Conservation (phyloP, 2,888 invertebrate genomes). For the Stenoptilia bipunctidactyla region DNA sequence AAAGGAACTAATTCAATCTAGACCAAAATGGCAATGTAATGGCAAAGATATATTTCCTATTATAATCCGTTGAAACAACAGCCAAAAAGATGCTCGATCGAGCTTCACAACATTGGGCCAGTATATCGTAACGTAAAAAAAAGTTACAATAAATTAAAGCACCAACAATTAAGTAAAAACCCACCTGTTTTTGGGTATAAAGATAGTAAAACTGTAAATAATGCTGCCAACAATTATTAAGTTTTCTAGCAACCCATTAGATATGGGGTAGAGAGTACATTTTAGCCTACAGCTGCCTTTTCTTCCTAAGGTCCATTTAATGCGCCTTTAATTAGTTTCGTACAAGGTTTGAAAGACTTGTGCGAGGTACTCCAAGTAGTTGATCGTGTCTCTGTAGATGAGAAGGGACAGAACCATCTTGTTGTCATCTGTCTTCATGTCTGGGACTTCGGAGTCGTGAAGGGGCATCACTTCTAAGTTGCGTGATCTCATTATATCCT, state of each 20-base stretch:
- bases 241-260: no score
- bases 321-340: slow-evolving; percentile 15
- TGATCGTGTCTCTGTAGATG: slow-evolving; percentile 49
- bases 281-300: no score
- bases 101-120: not conserved
- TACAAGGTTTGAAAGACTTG: slow-evolving; percentile 45
- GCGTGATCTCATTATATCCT: slow-evolving; percentile 47
- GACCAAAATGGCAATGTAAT: slow-evolving; percentile 68
- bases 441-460: slow-evolving; percentile 35
- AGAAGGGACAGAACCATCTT: slow-evolving; percentile 29
- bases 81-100: slow-evolving; percentile 38
- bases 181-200: no score
- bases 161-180: slow-evolving; percentile 1
- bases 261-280: no score
- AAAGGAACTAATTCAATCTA: slow-evolving; percentile 66
- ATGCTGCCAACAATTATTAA: no score
- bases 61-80: slow-evolving; percentile 41
- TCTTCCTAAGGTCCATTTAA: not conserved
- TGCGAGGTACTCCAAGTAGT: slow-evolving; percentile 46
- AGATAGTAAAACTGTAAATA: no score
- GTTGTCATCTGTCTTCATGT: slow-evolving; percentile 22
- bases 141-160: not conserved
- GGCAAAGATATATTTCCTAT: slow-evolving; percentile 53
- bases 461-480: slow-evolving; percentile 38
- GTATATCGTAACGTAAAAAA: not conserved